Percentiles rank a stretch among this genome's conserved stretches.
phyloP scores from a whole-genome alignment of 2,888 invertebrate genomes.

The Orthonevra nobilis region DNA sequence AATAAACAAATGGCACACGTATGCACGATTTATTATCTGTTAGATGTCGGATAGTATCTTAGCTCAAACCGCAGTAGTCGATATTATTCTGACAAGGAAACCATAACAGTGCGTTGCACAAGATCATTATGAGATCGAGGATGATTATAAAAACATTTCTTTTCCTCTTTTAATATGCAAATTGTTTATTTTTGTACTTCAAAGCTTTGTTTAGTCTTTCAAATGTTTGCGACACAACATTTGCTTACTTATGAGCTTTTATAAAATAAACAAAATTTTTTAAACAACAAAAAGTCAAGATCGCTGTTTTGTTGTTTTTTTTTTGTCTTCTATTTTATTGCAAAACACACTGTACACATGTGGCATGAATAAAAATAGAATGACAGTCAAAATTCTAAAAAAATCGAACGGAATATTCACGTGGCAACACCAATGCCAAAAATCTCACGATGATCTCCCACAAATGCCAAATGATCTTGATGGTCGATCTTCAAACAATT shows the following conservation, averaged over 20 bases:
- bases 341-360: too few relatives aligned
- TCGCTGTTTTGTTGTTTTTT: constrained; percentile 55
- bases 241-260: constrained; percentile 18
- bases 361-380: too few relatives aligned
- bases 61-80: background rate
- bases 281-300: constrained; percentile 55
- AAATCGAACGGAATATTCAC: too few relatives aligned
- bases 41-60: too few relatives aligned
- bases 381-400: too few relatives aligned
- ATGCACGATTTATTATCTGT: too few relatives aligned
- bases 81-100: background rate
- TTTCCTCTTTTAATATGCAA: constrained; percentile 24
- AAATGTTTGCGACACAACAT: constrained; percentile 4
- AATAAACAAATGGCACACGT: too few relatives aligned
- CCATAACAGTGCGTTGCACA: constrained; percentile 9
- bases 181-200: constrained; percentile 5
- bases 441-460: too few relatives aligned
- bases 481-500: background rate
- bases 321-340: too few relatives aligned
- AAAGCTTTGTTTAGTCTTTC: constrained; percentile 6
- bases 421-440: too few relatives aligned
- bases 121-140: constrained; percentile 1
- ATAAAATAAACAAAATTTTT: constrained; percentile 31
- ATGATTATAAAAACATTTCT: background rate
- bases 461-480: too few relatives aligned